Conservation (phyloP, 2,113 vertebrate genomes). For the Mobula birostris region DNA sequence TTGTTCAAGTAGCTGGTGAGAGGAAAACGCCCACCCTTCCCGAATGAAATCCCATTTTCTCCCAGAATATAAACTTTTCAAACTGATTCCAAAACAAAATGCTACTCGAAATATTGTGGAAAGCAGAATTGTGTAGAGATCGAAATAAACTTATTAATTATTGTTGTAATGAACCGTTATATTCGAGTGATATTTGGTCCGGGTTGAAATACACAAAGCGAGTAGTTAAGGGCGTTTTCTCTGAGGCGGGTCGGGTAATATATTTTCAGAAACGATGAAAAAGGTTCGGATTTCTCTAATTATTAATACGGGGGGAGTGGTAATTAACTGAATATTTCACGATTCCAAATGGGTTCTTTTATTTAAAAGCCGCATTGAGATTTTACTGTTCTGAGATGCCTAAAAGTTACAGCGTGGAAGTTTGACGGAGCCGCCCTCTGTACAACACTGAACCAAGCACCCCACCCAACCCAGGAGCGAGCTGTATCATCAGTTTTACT, state of each 20-base stretch:
- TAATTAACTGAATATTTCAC: neutral
- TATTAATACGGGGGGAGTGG: neutral
- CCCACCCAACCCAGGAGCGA: neutral
- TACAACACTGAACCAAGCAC: neutral
- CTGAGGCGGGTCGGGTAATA: neutral
- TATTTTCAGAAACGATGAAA: neutral
- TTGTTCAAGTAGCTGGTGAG: neutral
- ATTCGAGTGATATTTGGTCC: too few relatives aligned
- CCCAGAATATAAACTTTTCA: neutral
- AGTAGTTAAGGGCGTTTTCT: neutral
- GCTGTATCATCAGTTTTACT: neutral
- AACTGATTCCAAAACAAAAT: neutral
- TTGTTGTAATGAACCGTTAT: neutral
- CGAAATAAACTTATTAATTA: neutral
- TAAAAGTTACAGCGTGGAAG: neutral
- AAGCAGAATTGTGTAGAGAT: neutral
- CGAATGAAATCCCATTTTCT: neutral
- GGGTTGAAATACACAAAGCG: neutral
- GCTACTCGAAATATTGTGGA: neutral
- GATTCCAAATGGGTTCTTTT: neutral
- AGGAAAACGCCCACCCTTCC: neutral
- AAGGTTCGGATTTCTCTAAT: neutral
- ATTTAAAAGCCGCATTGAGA: neutral
- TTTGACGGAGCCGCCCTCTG: neutral
- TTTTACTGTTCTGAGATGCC: constrained; percentile 2